Evolutionary conservation across 2,113 vertebrate species (phyloP).

Genomic region (Hippocampus zosterae): DNA sequence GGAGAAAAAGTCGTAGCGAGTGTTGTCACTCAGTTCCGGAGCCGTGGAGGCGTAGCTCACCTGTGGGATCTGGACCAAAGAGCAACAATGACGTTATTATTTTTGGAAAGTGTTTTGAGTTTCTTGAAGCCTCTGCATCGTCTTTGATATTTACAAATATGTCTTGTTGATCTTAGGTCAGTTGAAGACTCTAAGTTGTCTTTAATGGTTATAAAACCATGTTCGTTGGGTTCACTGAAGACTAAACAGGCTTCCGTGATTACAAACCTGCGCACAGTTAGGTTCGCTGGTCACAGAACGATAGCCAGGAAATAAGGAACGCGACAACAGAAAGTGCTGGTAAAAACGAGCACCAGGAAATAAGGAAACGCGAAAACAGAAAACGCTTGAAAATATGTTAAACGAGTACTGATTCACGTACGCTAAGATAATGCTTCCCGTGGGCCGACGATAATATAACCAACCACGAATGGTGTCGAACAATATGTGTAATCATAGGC

Average conservation of each 20-base stretch:
- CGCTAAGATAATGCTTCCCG: too few relatives aligned
- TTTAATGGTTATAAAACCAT: neutral
- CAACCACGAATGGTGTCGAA: too few relatives aligned
- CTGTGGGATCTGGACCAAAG: constrained; percentile 89
- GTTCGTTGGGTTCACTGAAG: neutral
- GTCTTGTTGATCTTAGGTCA: neutral
- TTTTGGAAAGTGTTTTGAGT: neutral
- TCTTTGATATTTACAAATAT: neutral
- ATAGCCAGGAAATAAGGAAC: too few relatives aligned
- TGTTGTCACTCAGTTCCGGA: constrained; percentile 96
- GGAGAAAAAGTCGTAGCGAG: constrained; percentile 96
- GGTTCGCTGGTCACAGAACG: too few relatives aligned
- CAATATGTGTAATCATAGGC: too few relatives aligned
- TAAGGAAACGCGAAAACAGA: too few relatives aligned
- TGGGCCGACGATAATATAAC: too few relatives aligned
- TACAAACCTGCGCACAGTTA: neutral
- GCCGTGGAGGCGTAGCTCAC: constrained; percentile 99
- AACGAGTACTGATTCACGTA: too few relatives aligned
- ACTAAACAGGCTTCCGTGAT: neutral
- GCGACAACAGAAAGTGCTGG: too few relatives aligned
- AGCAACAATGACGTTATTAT: neutral
- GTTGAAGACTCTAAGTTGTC: neutral
- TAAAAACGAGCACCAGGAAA: too few relatives aligned
- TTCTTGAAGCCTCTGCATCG: neutral
- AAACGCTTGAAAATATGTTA: too few relatives aligned